Conservation (phyloP, 2,797 vertebrate species). For the Pseudochaenichthys georgianus region DNA sequence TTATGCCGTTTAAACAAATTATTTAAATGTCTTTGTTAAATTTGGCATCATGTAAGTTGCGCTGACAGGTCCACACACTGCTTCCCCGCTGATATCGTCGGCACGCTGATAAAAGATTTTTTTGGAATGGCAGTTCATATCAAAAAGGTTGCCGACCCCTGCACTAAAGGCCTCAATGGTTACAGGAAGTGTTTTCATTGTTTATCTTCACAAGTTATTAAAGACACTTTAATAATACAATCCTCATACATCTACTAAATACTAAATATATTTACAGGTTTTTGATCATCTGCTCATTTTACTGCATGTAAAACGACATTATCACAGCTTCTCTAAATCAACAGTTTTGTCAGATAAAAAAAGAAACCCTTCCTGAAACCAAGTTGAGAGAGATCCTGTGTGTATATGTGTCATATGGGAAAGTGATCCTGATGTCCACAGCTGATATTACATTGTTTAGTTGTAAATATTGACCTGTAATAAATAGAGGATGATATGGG, state of each 20-base stretch:
- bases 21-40: too few species aligned
- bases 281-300: not conserved
- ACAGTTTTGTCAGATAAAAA: constrained; percentile 17
- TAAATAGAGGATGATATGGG: not conserved
- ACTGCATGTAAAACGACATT: not conserved
- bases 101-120: too few species aligned
- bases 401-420: constrained; percentile 20
- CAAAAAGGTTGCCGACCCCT: too few species aligned
- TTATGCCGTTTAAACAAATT: too few species aligned
- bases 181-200: constrained; percentile 48
- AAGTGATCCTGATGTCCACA: not conserved
- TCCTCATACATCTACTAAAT: not conserved
- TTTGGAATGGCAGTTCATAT: too few species aligned
- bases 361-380: constrained; percentile 51
- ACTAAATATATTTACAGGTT: not conserved
- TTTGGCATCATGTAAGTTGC: too few species aligned
- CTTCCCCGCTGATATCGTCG: too few species aligned
- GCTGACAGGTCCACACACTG: too few species aligned
- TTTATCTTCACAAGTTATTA: not conserved
- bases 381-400: constrained; percentile 1
- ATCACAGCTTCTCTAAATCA: not conserved
- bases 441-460: not conserved
- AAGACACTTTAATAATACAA: not conserved
- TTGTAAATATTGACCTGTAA: constrained; percentile 58
- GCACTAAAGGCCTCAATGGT: not conserved